phyloP scores from a whole-genome alignment of 2,888 invertebrate genomes.

The Ennomos erosarius region DNA sequence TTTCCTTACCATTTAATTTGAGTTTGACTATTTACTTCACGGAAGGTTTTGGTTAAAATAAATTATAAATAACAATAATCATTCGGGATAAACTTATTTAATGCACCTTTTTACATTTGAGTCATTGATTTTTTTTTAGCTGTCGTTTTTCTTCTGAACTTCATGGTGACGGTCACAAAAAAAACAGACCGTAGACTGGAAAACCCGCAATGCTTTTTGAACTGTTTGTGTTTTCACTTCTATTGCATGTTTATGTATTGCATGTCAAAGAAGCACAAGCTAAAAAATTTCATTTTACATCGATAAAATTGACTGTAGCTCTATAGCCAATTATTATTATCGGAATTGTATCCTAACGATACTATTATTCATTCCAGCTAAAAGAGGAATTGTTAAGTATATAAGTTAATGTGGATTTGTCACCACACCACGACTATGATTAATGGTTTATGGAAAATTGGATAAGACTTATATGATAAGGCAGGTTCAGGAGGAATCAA shows the following conservation, averaged over 20 bases:
- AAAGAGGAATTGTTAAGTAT: slow-evolving; percentile 45
- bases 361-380: slow-evolving; percentile 18
- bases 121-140: too few species aligned
- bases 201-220: too few species aligned
- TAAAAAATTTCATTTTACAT: too few species aligned
- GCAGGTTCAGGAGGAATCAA: slow-evolving; percentile 27
- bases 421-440: slow-evolving; percentile 44
- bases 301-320: too few species aligned
- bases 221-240: too few species aligned
- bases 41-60: slow-evolving; percentile 8
- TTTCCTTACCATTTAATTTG: slow-evolving; percentile 26
- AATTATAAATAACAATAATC: slow-evolving; percentile 11
- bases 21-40: slow-evolving; percentile 21
- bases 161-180: too few species aligned
- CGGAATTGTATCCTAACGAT: slow-evolving; percentile 1
- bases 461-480: slow-evolving; percentile 41
- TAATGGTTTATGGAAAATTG: slow-evolving; percentile 56
- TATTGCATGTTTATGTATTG: too few species aligned
- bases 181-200: too few species aligned
- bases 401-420: slow-evolving; percentile 55
- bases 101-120: too few species aligned
- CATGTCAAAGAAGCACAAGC: too few species aligned
- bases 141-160: too few species aligned
- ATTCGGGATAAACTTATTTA: too few species aligned
- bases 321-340: slow-evolving; percentile 2